Percentiles rank a stretch among this genome's conserved stretches.
Conservation (phyloP, 2,113 vertebrate species). For the Amblyopsis rosae region DNA sequence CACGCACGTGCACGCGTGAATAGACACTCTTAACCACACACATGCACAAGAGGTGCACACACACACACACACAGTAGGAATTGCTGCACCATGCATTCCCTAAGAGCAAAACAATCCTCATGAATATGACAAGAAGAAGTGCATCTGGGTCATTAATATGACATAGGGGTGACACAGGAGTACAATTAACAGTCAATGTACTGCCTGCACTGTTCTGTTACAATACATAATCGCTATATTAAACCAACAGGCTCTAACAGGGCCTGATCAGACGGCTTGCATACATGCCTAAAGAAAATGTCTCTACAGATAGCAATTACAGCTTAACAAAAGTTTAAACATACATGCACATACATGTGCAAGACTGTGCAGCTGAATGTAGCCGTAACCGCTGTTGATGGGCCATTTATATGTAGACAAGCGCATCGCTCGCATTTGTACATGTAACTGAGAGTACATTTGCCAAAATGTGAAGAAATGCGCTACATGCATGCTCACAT, state of each 20-base stretch:
- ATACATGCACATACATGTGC: constrained; percentile 1
- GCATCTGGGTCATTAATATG: constrained; percentile 80
- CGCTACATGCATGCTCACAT: too few relatives aligned
- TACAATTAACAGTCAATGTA: constrained; percentile 76
- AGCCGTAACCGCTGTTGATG: too few relatives aligned
- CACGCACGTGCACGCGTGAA: constrained; percentile 10
- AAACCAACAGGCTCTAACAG: constrained; percentile 40
- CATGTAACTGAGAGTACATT: too few relatives aligned
- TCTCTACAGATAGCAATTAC: constrained; percentile 12
- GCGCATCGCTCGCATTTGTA: too few relatives aligned
- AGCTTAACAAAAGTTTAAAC: constrained; percentile 13
- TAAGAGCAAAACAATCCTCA: constrained; percentile 61
- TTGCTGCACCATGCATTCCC: constrained; percentile 34
- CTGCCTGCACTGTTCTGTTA: constrained; percentile 59
- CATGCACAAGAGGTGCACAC: neutral
- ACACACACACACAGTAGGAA: constrained; percentile 31
- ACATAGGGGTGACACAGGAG: constrained; percentile 71
- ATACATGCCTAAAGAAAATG: constrained; percentile 22
- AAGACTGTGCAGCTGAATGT: constrained; percentile 3
- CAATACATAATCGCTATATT: constrained; percentile 65
- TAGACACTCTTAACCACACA: constrained; percentile 11
- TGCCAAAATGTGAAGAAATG: too few relatives aligned
- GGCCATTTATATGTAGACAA: too few relatives aligned
- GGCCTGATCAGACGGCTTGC: constrained; percentile 44
- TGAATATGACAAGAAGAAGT: constrained; percentile 74